Percentiles rank a stretch among this genome's conserved stretches.
Conservation (phyloP, 2,797 vertebrate species). For the Aratinga solstitialis region DNA sequence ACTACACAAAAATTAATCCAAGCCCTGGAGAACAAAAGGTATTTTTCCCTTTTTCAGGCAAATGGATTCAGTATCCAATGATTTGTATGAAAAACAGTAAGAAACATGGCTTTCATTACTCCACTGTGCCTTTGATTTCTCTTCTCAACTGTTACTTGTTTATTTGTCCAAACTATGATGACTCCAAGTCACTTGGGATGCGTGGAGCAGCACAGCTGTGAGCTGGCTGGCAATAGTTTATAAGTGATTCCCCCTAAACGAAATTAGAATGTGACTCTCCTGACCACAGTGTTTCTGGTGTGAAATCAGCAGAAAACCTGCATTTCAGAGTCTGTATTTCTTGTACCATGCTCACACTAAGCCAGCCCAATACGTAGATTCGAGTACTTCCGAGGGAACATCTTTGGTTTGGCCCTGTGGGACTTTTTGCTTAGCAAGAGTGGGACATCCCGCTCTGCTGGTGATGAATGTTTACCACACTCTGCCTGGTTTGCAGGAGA, state of each 20-base stretch:
- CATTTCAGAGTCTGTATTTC: neutral
- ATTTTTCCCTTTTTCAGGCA: neutral
- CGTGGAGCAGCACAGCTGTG: neutral
- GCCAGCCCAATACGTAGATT: neutral
- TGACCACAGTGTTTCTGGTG: neutral
- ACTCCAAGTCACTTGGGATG: slow-evolving; percentile 36
- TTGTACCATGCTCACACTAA: neutral
- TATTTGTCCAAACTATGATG: slow-evolving; percentile 42
- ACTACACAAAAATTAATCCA: neutral
- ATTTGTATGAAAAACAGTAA: neutral
- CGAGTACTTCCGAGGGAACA: neutral
- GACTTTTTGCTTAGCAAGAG: neutral
- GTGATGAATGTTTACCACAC: neutral
- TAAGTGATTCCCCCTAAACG: neutral
- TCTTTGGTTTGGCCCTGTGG: neutral
- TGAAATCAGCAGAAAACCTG: neutral
- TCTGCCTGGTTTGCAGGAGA: neutral
- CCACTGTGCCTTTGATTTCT: slow-evolving; percentile 35
- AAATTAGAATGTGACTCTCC: neutral
- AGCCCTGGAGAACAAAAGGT: neutral
- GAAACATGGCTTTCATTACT: slow-evolving; percentile 25
- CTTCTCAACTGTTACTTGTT: slow-evolving; percentile 9
- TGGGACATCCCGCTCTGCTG: neutral
- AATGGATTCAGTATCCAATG: neutral
- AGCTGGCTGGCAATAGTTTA: neutral